Percentiles rank a stretch among this genome's conserved stretches.
phyloP scores from a whole-genome alignment of 1,140 invertebrate genomes.

The Metopolophium dirhodum region DNA sequence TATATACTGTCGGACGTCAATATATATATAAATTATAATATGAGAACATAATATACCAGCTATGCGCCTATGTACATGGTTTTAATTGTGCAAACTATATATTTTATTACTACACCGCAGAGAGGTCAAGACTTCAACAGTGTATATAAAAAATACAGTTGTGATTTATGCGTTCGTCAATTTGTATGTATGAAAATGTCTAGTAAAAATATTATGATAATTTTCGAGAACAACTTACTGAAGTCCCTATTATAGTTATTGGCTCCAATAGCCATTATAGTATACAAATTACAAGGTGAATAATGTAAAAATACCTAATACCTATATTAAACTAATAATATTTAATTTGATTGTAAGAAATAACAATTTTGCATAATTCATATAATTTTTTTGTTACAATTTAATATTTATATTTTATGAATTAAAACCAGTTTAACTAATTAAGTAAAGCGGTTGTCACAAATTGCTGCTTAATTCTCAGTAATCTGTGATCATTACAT shows the following conservation, averaged over 20 bases:
- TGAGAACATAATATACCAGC: neutral
- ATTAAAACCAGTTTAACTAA: neutral
- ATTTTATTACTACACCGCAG: neutral
- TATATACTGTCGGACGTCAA: neutral
- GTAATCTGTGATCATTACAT: slow-evolving; percentile 5
- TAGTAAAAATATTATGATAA: neutral
- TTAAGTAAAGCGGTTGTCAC: neutral
- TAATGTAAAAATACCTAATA: neutral
- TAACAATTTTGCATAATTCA: neutral
- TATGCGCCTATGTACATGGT: neutral
- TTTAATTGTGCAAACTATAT: neutral
- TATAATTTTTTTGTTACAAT: neutral
- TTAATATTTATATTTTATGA: neutral
- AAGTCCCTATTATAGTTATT: neutral
- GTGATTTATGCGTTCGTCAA: neutral
- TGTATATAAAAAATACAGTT: neutral
- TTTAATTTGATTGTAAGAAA: neutral
- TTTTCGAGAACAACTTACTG: neutral
- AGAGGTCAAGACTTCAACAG: neutral
- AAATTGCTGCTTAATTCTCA: neutral
- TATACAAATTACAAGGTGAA: neutral
- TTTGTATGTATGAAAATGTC: neutral
- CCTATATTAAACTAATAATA: neutral
- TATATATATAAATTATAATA: neutral
- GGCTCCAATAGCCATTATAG: neutral